Evolutionary conservation across 2,113 vertebrate species (phyloP).

Genomic region (Chrysemys picta): DNA sequence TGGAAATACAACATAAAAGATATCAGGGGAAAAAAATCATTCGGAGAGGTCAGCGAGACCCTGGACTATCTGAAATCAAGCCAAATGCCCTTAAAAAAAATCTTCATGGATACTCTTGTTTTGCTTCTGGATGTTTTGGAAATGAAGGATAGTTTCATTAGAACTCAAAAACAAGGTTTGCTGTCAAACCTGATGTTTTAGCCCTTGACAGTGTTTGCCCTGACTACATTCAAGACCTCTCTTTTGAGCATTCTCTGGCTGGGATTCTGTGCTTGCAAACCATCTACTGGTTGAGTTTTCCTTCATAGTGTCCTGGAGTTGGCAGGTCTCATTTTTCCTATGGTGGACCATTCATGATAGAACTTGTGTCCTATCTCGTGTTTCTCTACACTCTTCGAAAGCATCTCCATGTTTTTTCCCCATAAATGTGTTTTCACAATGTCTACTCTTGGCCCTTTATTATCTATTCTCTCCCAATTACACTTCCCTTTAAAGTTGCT

Average conservation of each 20-base stretch:
- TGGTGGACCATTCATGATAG: neutral
- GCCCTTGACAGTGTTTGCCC: neutral
- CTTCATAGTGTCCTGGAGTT: neutral
- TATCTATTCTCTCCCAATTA: neutral
- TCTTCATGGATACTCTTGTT: neutral
- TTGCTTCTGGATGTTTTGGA: neutral
- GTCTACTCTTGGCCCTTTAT: neutral
- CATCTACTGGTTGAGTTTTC: neutral
- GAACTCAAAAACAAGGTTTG: neutral
- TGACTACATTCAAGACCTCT: neutral
- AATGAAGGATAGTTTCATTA: neutral
- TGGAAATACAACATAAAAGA: conserved; percentile 30
- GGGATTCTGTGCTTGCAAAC: neutral
- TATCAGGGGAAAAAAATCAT: neutral
- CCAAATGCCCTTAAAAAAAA: neutral
- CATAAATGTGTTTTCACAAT: neutral
- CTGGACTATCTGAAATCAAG: neutral
- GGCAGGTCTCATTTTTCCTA: neutral
- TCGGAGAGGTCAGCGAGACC: neutral
- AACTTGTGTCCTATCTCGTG: neutral
- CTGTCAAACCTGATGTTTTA: neutral
- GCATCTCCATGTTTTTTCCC: neutral
- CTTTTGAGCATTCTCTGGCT: neutral
- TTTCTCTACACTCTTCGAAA: neutral
- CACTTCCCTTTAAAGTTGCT: neutral